A percentile compares a stretch with the other conserved stretches of the same genome.
Evolutionary conservation across 2,888 invertebrate species (phyloP).

Genomic region (Drosophila phalerata): DNA sequence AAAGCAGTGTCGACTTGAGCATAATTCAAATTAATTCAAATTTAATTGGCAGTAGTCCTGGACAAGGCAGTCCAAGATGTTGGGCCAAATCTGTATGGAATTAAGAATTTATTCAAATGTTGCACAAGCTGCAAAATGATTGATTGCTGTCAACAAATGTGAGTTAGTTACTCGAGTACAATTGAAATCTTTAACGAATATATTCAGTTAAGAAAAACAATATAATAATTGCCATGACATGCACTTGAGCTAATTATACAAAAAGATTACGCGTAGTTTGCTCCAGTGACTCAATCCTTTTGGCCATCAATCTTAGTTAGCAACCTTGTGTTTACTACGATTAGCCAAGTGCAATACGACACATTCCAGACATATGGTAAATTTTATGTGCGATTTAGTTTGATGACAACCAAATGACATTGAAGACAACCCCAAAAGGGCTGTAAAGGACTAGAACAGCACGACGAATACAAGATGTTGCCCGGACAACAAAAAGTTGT

Average conservation of each 20-base stretch:
- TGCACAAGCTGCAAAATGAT: slow-evolving; percentile 40
- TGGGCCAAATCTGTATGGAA: slow-evolving; percentile 52
- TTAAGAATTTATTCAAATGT: slow-evolving; percentile 73
- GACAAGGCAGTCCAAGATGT: slow-evolving; percentile 21
- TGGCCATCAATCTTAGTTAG: slow-evolving; percentile 58
- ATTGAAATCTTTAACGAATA: neutral
- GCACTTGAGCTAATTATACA: slow-evolving; percentile 51
- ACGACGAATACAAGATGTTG: slow-evolving; percentile 50
- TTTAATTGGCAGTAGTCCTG: slow-evolving; percentile 68
- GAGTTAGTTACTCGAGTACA: neutral
- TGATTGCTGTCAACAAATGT: slow-evolving; percentile 30
- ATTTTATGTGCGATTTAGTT: slow-evolving; percentile 63
- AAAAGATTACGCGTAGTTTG: slow-evolving; percentile 23
- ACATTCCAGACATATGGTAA: slow-evolving; percentile 44
- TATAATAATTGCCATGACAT: slow-evolving; percentile 6
- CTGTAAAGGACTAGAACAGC: slow-evolving; percentile 1
- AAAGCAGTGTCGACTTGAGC: slow-evolving; percentile 31
- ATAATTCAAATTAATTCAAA: slow-evolving; percentile 71
- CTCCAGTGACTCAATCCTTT: slow-evolving; percentile 10
- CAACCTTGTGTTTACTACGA: slow-evolving; percentile 35
- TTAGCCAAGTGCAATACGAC: slow-evolving; percentile 19
- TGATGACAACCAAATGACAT: slow-evolving; percentile 56
- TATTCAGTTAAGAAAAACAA: neutral
- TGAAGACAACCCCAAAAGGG: slow-evolving; percentile 39
- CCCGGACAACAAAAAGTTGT: slow-evolving; percentile 64